Conservation (phyloP, 2,888 invertebrate species). For the Epirrita christyi region DNA sequence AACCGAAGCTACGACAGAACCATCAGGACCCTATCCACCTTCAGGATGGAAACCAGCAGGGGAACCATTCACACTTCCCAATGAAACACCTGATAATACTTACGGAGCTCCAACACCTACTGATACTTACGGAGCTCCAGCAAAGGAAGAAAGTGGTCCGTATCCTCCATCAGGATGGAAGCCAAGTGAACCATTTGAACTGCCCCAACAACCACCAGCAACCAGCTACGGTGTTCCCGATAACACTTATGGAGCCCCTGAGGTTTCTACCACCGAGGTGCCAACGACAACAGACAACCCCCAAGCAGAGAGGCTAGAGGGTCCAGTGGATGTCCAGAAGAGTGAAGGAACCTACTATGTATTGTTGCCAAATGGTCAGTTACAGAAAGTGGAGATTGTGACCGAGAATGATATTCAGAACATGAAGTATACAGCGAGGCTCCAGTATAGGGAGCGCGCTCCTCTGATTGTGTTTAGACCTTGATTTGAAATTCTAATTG, state of each 20-base stretch:
- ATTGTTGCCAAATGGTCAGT: conserved; percentile 86
- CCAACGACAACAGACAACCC: conserved; percentile 67
- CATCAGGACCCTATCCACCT: conserved; percentile 62
- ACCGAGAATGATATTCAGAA: conserved; percentile 80
- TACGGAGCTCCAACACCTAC: conserved; percentile 47
- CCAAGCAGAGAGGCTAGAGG: conserved; percentile 63
- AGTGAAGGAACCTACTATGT: conserved; percentile 87
- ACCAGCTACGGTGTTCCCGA: conserved; percentile 65
- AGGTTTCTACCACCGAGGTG: conserved; percentile 62
- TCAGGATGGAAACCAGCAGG: conserved; percentile 76
- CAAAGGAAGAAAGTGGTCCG: conserved; percentile 48
- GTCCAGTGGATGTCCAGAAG: conserved; percentile 71
- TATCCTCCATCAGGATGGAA: conserved; percentile 78
- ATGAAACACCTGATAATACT: conserved; percentile 52
- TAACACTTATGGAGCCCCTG: conserved; percentile 62
- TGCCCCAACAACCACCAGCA: conserved; percentile 66
- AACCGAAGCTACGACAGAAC: conserved; percentile 65
- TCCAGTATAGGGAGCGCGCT: conserved; percentile 78
- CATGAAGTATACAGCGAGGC: conserved; percentile 85
- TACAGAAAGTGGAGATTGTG: conserved; percentile 85
- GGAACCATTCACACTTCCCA: conserved; percentile 62
- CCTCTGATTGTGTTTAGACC: conserved; percentile 65
- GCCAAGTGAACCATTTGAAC: conserved; percentile 67
- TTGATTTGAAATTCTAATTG: conserved; percentile 37
- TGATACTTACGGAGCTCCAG: conserved; percentile 46